Conservation (phyloP, 37 sponge, comb jelly and placozoan species). For the Ephydatia muelleri region DNA sequence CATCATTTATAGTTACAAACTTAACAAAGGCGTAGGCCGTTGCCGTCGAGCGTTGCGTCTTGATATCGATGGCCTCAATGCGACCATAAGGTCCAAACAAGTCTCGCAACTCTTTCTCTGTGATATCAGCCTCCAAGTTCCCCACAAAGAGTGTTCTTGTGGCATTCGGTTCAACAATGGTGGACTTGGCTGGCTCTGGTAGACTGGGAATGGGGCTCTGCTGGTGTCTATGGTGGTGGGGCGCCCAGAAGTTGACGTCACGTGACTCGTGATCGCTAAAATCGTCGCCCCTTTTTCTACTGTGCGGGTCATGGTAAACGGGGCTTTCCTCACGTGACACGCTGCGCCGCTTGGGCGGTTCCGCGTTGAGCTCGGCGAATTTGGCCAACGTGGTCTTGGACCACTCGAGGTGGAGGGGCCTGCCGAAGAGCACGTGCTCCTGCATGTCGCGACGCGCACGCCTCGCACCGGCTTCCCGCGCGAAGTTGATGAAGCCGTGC, state of each 20-base stretch:
- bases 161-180: conserved; percentile 75
- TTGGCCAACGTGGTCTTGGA: conserved; percentile 64
- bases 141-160: conserved; percentile 97
- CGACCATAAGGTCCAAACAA: conserved; percentile 86
- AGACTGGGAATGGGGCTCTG: background rate
- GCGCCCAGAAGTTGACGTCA: background rate
- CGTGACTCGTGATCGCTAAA: conserved; percentile 6
- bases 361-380: background rate
- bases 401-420: conserved; percentile 66
- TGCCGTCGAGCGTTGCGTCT: conserved; percentile 40
- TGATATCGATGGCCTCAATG: conserved; percentile 90
- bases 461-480: conserved; percentile 56
- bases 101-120: conserved; percentile 80
- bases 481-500: conserved; percentile 81
- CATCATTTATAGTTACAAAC: conserved; percentile 84
- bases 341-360: background rate
- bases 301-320: background rate
- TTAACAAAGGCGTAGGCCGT: conserved; percentile 93
- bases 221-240: conserved; percentile 9
- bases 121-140: conserved; percentile 79
- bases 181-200: background rate
- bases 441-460: conserved; percentile 47
- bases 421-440: conserved; percentile 32
- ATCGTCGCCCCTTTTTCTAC: background rate
- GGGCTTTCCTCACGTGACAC: background rate